Base-by-base conservation (phyloP, 2,888 invertebrate species). In the Lycia hirtaria region DNA sequence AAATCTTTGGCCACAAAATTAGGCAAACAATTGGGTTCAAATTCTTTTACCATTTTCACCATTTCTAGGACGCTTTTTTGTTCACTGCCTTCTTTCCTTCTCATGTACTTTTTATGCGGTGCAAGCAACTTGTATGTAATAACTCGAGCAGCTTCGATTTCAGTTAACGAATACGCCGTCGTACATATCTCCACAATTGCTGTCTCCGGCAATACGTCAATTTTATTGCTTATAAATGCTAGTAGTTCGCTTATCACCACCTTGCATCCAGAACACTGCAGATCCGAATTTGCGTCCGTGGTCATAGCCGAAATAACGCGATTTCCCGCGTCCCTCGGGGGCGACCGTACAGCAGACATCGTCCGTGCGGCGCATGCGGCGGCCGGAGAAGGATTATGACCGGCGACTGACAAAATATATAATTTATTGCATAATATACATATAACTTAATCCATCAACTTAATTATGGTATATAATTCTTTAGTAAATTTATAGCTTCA, bases 61-160 rank as follows among this genome's bases (percentile, higher is more conserved):
- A 44, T 17, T 4, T 20, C 12, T 32, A 38, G 35, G 60, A 54
- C 38, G 35, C 35, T 35, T 17, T 35, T 35, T 7, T 35, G 35
- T 17, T 35, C 35, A 17, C 15, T 17, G 15, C 35, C 35, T 7
- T 35, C 15, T 35, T 35, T 35, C 17, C 35, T 35, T 35, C 17
- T 15, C 32, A 6, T 32, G 6, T 12, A 32, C 12, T 6, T 32
- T 7, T 50, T 53, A 44, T 40, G 28, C 17, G 30, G 15, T 28
- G 38, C 32, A n/a, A 32, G 35, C 9, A 35, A 9, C 9, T 10
- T 14, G 12, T 56, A 52, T 9, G 26, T 9, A 26, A 26, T 26
- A 26, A 7, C 26, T 26, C 26, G 26, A 1, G 26, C 4, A 5
- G 26, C 26, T 26, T 26, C 26, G 7, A 26, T 5, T 26, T 26